A percentile compares a stretch with the other conserved stretches of the same genome.
These are phyloP conservation scores for Lontra canadensis DNA, from an alignment of 2,113 vertebrate genomes.

Conservation along the genomic window DNA sequence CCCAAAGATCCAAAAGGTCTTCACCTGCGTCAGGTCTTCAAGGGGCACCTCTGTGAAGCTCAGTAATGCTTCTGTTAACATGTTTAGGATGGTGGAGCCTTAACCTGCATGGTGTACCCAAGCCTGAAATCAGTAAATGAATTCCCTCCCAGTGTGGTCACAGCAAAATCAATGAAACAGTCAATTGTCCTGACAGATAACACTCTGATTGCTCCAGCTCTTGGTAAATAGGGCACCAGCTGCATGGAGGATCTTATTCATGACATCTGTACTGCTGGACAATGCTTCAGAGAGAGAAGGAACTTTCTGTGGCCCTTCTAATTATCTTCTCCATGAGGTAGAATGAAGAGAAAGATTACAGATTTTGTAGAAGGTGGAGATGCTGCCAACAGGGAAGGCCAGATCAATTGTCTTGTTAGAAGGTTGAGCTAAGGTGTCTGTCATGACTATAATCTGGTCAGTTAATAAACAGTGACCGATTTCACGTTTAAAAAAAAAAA, in stretches of 20 bases:
- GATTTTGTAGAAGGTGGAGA: conserved; percentile 97
- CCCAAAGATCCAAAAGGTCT: conserved; percentile 96
- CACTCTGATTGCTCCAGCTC: conserved; percentile 88
- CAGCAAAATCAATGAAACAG: conserved; percentile 93
- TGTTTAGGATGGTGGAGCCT: conserved; percentile 95
- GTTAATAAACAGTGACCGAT: conserved; percentile 74
- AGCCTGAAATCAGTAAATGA: conserved; percentile 96
- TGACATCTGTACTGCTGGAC: conserved; percentile 95
- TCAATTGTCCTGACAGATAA: conserved; percentile 94
- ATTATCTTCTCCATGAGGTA: conserved; percentile 92
- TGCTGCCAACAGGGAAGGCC: conserved; percentile 95
- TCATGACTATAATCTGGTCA: conserved; percentile 69
- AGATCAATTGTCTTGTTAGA: conserved; percentile 95
- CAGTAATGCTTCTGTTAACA: conserved; percentile 98
- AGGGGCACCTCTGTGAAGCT: conserved; percentile 95
- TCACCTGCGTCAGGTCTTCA: conserved; percentile 96
- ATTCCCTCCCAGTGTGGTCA: conserved; percentile 94
- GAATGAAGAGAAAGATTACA: conserved; percentile 96
- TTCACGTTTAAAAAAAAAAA: background rate
- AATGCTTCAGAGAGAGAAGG: conserved; percentile 95
- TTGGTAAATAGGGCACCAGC: conserved; percentile 93
- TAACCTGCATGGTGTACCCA: conserved; percentile 97
- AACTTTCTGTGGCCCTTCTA: conserved; percentile 97
- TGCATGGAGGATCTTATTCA: conserved; percentile 96
- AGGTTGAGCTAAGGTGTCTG: conserved; percentile 92